Evolutionary conservation across 1,140 invertebrate species (phyloP), one percentile per base, ranked within the genome.

Genomic region (Scaptomyza pallida): DNA sequence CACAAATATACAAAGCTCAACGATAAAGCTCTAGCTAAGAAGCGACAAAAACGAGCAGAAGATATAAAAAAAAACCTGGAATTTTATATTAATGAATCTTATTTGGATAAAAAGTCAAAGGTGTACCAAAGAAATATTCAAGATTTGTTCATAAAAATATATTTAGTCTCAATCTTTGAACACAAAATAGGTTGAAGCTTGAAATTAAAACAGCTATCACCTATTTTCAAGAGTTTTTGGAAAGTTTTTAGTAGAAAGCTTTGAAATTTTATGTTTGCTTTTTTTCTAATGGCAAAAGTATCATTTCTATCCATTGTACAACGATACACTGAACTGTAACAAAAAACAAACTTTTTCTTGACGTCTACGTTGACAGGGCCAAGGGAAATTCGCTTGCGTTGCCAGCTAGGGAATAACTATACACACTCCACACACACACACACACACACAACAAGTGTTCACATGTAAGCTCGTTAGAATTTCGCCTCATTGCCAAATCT

Each of bases 301-400:
- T 37, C 12, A n/a, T n/a, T 37, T 12, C n/a, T 12, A 5, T n/a
- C 33, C 33, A 37, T 37, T n/a, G 12, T 37, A 4, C 33, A 37
- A 5, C 4, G 33, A 30, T 9, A 6, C 48, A 33, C 67, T 59
- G 45, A 62, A 64, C 51, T 56, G 30, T 44, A 47, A 63, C 33
- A 44, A 56, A n/a, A 61, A 60, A 55, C 68, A 68, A 85, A 41
- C 13, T 43, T 73, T 70, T 72, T 72, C 72, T 8, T 82, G 79
- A 82, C 60, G 76, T 60, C 72, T 62, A 41, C 81, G 71, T 63
- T 82, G 74, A 82, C 78, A 74, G 67, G 76, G 57, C 68, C 76
- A 63, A 85, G 78, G 71, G 56, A 85, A 85, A 85, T 82, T 78
- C 85, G 80, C 69, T 56, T 65, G 67, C 76, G 61, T 77, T 70